Conservation (phyloP, 2,113 vertebrate species). For the Lycaon pictus region DNA sequence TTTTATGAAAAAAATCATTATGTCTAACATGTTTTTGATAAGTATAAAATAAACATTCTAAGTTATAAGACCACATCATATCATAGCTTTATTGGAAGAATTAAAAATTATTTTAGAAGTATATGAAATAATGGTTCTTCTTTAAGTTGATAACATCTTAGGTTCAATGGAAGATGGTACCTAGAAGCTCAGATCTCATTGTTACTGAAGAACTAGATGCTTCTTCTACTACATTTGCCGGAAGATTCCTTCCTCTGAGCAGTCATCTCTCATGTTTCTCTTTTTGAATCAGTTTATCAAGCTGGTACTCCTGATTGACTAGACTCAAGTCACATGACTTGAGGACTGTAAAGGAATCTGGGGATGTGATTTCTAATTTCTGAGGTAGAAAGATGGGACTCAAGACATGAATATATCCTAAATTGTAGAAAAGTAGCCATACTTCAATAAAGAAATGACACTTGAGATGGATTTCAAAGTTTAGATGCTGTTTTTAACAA, state of each 20-base stretch:
- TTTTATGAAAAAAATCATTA: background rate
- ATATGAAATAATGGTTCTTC: background rate
- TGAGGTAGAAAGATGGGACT: background rate
- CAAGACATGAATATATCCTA: background rate
- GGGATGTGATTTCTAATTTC: background rate
- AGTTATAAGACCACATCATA: background rate
- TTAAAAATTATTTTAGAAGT: conserved; percentile 15
- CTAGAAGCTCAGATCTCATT: background rate
- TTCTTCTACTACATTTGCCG: background rate
- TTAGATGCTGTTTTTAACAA: background rate
- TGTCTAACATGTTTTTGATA: background rate
- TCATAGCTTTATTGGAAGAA: background rate
- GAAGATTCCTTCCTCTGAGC: background rate
- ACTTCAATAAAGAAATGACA: background rate
- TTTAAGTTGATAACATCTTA: conserved; percentile 1
- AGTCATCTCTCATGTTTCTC: background rate
- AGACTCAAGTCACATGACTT: background rate
- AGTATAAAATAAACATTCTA: conserved; percentile 21
- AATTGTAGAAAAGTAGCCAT: background rate
- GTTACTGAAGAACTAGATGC: background rate
- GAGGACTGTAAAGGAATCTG: background rate
- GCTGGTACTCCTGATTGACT: background rate
- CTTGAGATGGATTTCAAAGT: background rate
- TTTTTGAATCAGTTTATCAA: background rate
- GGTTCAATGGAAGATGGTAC: background rate